Evolutionary conservation across 2,113 vertebrate genomes (phyloP), one percentile per base, ranked within the genome.

Genomic region (Elaphurus davidianus): DNA sequence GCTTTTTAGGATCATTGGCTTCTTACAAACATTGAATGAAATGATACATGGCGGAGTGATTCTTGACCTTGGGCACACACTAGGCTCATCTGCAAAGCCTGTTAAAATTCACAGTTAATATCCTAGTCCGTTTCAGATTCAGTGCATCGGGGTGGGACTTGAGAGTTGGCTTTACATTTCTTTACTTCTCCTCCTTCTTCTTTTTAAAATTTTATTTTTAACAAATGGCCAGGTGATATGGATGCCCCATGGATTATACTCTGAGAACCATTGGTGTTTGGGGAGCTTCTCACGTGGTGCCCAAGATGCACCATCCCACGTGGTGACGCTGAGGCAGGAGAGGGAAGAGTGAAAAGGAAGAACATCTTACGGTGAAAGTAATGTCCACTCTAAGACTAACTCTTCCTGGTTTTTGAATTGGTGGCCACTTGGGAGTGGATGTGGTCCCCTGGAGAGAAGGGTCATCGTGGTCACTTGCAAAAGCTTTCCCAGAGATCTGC

Each of bases 371-470:
- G 15, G 45, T 9, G 52, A 36, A 96, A 90, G 27, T 16, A 86
- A 27, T 10, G 3, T 11, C 36, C 21, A 4, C 12, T 27, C 50
- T 36, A 67, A 82, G 59, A 67, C 5, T 43, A 0, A 0, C 4
- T 64, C 17, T 83, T 10, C 19, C 17, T 43, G 54, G 57, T 52
- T 54, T 86, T 86, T 60, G 5, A 57, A 36, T 78, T n/a, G 82
- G 15, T 59, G 67, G 25, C 33, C 47, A 4, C 36, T 43, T 50
- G 4, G 13, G 45, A 76, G n/a, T 36, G 7, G 62, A 4, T n/a
- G 15, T 62, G 45, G 13, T 79, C 21, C 19, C 50, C 52, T 57
- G 43, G 62, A 55, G 85, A 86, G 74, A 76, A 91, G 28, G 52
- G 28, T 40, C 11, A 0, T 1, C 3, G 12, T 14, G 30, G 19